These are phyloP conservation scores for Spilarctia lutea DNA, from an alignment of 2,888 invertebrate genomes.

Conservation along the genomic window DNA sequence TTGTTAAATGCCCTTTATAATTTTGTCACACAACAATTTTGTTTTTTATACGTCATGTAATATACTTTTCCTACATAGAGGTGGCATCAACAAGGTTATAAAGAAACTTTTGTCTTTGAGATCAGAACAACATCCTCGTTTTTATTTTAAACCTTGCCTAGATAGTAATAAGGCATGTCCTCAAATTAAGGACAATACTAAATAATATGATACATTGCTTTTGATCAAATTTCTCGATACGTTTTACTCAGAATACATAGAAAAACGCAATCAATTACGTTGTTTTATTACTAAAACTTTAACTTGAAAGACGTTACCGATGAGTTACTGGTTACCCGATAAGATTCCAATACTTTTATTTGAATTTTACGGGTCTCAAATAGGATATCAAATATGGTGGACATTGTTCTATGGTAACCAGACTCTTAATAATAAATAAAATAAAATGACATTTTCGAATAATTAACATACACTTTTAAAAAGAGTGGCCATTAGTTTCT, in stretches of 20 bases:
- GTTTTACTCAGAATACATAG: neutral
- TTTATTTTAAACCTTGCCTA: constrained; percentile 1
- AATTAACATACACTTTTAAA: no score
- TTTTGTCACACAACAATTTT: neutral
- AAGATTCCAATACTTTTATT: no score
- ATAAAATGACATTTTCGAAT: no score
- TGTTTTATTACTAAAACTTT: neutral
- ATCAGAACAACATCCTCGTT: constrained; percentile 1
- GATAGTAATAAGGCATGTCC: neutral
- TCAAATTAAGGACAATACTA: neutral
- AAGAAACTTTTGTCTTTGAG: neutral
- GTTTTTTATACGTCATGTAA: neutral
- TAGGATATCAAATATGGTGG: no score
- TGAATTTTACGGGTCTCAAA: no score
- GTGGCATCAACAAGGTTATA: neutral
- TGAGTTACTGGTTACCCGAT: no score
- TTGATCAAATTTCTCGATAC: neutral
- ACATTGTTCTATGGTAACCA: no score
- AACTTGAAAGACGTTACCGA: neutral
- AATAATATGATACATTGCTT: neutral
- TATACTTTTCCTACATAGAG: neutral
- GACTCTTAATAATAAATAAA: no score
- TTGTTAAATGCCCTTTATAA: neutral
- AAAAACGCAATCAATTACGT: no score
- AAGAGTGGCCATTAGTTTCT: no score